Base-by-base conservation (phyloP, 2,797 vertebrate genomes). In the Pseudochromis fuscus region DNA sequence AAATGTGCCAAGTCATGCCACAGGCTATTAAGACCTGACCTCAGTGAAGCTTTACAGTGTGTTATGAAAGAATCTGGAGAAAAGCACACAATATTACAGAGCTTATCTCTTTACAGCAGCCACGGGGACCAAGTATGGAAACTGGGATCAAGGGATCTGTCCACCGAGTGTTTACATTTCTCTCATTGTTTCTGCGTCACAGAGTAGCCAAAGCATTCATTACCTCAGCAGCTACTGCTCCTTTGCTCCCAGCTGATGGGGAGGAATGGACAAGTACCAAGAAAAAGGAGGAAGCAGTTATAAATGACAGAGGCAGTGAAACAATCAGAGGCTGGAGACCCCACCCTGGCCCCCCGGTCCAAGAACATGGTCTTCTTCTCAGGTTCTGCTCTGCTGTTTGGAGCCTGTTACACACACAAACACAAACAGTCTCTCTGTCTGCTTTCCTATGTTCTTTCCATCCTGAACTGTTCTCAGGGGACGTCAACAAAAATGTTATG, bases 151-250 rank as follows among this genome's bases (percentile, higher is more conserved):
- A 89, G 84, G 62, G 50, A 64, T 77, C 44, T 13, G 63, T 83
- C 72, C 53, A 16, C 58, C 35, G 82, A 63, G 72, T 93, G 89
- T 93, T 94, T 91, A 92, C 88, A 90, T 92, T 89, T 91, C 71
- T 73, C 57, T 86, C 88, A 88, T 91, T 91, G 87, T 90, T 88
- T 84, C 81, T 89, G 82, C 55, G 67, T 90, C 89, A 90, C 65
- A 13, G 42, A 85, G 78, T 35, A 83, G 79, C 65, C 81, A 67
- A 79, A 82, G 75, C 79, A 82, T 79, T 82, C 82, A 81, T 92
- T 83, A 90, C 74, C 73, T 86, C 68, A 55, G 69, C 15, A 24
- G 67, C 77, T 66, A 38, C 72, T 50, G 55, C 59, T 82, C 42
- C 27, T 64, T 57, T 71, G 71, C 69, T 72, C 60, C 48, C 73